These are phyloP conservation scores for Notodonta dromedarius DNA, from an alignment of 2,888 invertebrate genomes.

Conservation along the genomic window DNA sequence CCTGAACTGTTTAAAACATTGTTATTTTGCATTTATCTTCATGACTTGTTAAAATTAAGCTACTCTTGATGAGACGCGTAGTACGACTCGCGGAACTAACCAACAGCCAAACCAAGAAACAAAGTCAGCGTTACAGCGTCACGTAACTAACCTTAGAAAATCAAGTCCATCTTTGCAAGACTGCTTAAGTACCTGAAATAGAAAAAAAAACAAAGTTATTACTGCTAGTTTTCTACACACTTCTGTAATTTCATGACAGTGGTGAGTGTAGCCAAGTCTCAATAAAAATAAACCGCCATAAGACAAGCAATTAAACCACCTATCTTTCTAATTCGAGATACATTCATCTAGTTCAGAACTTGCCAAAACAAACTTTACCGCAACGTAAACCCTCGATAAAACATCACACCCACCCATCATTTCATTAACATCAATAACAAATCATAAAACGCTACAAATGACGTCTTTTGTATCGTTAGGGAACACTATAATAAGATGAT, in stretches of 20 bases:
- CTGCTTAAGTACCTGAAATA: slow-evolving; percentile 1
- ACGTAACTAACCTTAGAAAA: not conserved
- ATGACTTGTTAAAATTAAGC: no score
- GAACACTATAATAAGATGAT: not conserved
- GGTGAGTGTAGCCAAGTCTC: no score
- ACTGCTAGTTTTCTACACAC: no score
- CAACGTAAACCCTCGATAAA: not conserved
- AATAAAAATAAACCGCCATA: no score
- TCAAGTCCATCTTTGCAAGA: not conserved
- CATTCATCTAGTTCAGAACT: not conserved
- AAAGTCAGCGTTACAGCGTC: no score
- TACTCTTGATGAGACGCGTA: no score
- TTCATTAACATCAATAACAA: not conserved
- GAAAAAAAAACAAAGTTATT: not conserved
- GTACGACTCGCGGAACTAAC: no score
- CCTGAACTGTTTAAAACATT: no score
- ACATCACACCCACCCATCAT: not conserved
- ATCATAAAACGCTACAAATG: not conserved
- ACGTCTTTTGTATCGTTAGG: slow-evolving; percentile 3
- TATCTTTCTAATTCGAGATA: not conserved
- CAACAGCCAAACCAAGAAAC: no score
- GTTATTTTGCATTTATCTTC: no score
- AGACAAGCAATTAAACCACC: no score
- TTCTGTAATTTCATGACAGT: no score
- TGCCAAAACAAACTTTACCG: not conserved